Evolutionary conservation across 2,888 invertebrate species (phyloP), one percentile per base, ranked within the genome.

Genomic region (Euphydryas editha): DNA sequence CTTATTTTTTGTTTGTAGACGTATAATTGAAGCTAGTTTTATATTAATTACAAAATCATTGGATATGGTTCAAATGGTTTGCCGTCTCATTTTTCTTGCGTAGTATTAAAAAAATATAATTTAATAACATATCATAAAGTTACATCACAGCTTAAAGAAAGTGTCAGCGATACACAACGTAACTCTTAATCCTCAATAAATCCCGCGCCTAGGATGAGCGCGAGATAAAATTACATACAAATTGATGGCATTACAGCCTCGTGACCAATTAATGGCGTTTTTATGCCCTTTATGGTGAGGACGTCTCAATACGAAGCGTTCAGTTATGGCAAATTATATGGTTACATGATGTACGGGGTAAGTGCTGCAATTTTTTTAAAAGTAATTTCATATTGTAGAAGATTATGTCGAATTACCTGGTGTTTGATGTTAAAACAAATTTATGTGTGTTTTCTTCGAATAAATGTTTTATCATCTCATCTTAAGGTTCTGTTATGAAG

Each of bases 321-420:
- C 30, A 39, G 62, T 54, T 66, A 51, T 42, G 18, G 66, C 57
- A 67, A 67, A 57, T 67, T 67, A 62, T 59, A 63, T 30, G 55
- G 21, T 15, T 15, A 1, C 39, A n/a, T 59, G 56, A 63, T 63
- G 63, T 63, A 67, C 47, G 55, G 42, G 55, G 47, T 51, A 51
- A 51, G 20, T 20, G 47, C 47, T 20, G 47, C 13, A 11, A 47
- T 47, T 47, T 51, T 49, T 49, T 51, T 51, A 7, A 44, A 51
- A 51, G 49, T 24, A 51, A 51, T 51, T 51, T 51, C 21, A 51
- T 15, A 21, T 49, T 49, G 18, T 7, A 49, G 20, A 13, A 13
- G 21, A 6, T 20, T 21, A 15, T 13, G 49, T 51, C 49, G 49
- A 51, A 51, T 51, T 24, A 51, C 24, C 8, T n/a, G 24, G 13